phyloP scores from a whole-genome alignment of 2,113 vertebrate genomes.

The Lanius collurio region DNA sequence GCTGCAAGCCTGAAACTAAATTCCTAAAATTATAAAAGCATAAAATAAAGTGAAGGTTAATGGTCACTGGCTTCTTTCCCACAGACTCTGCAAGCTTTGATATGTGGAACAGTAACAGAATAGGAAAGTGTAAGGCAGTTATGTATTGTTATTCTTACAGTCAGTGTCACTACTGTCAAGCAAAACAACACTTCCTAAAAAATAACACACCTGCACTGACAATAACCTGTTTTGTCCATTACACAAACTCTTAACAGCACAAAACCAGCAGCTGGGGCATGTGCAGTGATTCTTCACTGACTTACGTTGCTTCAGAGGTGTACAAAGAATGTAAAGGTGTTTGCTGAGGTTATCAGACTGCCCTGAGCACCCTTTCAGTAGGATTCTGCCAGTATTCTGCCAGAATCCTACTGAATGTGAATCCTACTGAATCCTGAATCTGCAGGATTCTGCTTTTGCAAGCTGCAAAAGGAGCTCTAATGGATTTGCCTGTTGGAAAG shows the following conservation, averaged over 20 bases:
- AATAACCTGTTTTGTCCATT: neutral
- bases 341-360: neutral
- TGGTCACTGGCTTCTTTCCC: neutral
- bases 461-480: neutral
- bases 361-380: neutral
- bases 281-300: neutral
- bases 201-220: neutral
- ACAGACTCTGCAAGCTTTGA: neutral
- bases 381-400: neutral
- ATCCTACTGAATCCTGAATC: too few relatives aligned
- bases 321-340: neutral
- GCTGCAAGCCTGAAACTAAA: neutral
- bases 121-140: neutral
- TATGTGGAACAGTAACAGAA: neutral
- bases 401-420: too few relatives aligned
- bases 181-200: neutral
- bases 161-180: neutral
- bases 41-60: slow-evolving; percentile 26
- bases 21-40: neutral
- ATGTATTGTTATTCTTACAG: neutral
- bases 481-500: neutral
- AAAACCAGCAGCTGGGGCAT: neutral
- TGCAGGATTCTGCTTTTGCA: neutral
- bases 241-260: neutral
- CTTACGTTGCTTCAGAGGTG: neutral